Conservation (phyloP, 2,888 invertebrate genomes). For the Alloplasta piceator region DNA sequence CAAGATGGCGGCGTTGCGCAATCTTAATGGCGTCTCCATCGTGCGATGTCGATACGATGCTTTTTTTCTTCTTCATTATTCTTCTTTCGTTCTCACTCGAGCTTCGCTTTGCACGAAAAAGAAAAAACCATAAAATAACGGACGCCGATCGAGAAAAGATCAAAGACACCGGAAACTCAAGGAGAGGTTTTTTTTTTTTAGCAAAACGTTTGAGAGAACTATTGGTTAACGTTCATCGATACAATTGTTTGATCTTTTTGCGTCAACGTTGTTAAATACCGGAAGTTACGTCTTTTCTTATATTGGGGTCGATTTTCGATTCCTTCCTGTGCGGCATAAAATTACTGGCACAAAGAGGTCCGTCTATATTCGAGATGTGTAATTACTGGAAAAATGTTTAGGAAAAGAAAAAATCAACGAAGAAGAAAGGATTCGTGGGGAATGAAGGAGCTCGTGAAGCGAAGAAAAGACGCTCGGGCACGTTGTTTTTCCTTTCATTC, state of each 20-base stretch:
- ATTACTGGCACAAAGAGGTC: neutral
- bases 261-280: too few relatives aligned
- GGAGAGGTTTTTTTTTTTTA: neutral
- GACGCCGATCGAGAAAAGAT: conserved; percentile 3
- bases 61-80: neutral
- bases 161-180: conserved; percentile 65
- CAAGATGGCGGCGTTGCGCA: neutral
- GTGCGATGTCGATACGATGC: neutral
- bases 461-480: conserved; percentile 43
- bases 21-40: neutral
- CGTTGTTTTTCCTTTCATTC: conserved; percentile 66
- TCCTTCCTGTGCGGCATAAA: neutral
- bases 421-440: conserved; percentile 56
- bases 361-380: conserved; percentile 13
- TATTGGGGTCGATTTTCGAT: too few relatives aligned
- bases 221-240: neutral
- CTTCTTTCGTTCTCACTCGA: neutral
- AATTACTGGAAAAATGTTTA: neutral
- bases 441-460: conserved; percentile 57
- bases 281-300: too few relatives aligned
- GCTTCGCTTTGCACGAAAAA: neutral
- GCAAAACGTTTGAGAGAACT: conserved; percentile 2
- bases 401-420: neutral
- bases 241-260: neutral
- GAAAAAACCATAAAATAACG: neutral